Evolutionary conservation across 1,140 invertebrate genomes (phyloP).

Genomic region (Drosophila ananassae): DNA sequence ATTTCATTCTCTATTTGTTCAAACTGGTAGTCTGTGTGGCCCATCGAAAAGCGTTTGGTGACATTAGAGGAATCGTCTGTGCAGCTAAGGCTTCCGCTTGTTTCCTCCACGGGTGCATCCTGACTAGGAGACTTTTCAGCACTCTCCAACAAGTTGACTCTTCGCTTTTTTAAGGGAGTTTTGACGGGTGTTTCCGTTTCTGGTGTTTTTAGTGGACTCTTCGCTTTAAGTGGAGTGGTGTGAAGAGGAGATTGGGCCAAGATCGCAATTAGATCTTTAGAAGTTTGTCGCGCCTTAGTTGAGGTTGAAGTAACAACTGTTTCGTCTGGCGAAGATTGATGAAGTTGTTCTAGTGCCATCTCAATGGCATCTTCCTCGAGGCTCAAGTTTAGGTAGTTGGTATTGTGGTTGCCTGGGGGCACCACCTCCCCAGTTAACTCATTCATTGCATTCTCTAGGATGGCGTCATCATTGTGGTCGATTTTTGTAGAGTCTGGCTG

Average conservation of each 20-base stretch:
- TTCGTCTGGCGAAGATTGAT: conserved; percentile 60
- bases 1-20: conserved; percentile 66
- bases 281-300: conserved; percentile 28
- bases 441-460: conserved; percentile 20
- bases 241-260: conserved; percentile 47
- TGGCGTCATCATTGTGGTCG: conserved; percentile 53
- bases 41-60: conserved; percentile 73
- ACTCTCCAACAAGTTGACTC: conserved; percentile 15
- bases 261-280: conserved; percentile 36
- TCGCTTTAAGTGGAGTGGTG: conserved; percentile 5
- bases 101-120: conserved; percentile 55
- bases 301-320: conserved; percentile 64
- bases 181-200: not conserved
- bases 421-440: conserved; percentile 1
- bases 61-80: conserved; percentile 29
- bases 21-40: conserved; percentile 72
- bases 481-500: conserved; percentile 64
- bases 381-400: conserved; percentile 27
- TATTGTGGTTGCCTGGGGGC: not conserved
- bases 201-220: conserved; percentile 6
- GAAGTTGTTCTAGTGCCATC: conserved; percentile 43
- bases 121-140: not conserved
- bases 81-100: not conserved
- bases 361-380: conserved; percentile 57
- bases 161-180: conserved; percentile 41